Percentiles rank a stretch among this genome's conserved stretches.
Evolutionary conservation across 2,113 vertebrate species (phyloP).

Genomic region (Chinchilla lanigera): DNA sequence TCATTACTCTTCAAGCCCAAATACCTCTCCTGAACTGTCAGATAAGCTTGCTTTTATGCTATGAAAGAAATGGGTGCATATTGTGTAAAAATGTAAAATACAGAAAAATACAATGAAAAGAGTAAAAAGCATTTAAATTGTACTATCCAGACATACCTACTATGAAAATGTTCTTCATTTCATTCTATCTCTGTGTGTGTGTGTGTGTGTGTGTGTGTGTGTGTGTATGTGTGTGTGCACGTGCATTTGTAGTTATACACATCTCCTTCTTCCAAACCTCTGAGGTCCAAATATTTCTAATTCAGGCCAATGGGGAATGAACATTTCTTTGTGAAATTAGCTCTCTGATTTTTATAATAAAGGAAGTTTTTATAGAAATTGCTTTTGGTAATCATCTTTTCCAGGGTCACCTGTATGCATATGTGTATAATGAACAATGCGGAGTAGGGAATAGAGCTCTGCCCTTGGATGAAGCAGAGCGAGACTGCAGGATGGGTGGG

Average conservation of each 20-base stretch:
- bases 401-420: not conserved
- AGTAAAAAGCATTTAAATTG: not conserved
- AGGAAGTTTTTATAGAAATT: not conserved
- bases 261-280: not conserved
- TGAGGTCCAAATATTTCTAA: conserved; percentile 1
- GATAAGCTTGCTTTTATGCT: not conserved
- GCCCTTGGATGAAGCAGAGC: not conserved
- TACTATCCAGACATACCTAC: not conserved
- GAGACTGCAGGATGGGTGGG: not conserved
- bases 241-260: not conserved
- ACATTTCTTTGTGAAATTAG: not conserved
- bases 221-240: too few species aligned
- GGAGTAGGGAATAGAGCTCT: not conserved
- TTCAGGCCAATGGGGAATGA: conserved; percentile 11
- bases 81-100: not conserved
- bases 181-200: not conserved
- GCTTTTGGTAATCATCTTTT: not conserved
- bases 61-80: not conserved
- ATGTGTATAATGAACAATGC: not conserved
- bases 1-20: not conserved
- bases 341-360: conserved; percentile 49
- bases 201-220: not conserved
- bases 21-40: not conserved
- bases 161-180: not conserved
- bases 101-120: not conserved